Evolutionary conservation across 2,888 invertebrate genomes (phyloP).

Genomic region (Mesochorus sp.): DNA sequence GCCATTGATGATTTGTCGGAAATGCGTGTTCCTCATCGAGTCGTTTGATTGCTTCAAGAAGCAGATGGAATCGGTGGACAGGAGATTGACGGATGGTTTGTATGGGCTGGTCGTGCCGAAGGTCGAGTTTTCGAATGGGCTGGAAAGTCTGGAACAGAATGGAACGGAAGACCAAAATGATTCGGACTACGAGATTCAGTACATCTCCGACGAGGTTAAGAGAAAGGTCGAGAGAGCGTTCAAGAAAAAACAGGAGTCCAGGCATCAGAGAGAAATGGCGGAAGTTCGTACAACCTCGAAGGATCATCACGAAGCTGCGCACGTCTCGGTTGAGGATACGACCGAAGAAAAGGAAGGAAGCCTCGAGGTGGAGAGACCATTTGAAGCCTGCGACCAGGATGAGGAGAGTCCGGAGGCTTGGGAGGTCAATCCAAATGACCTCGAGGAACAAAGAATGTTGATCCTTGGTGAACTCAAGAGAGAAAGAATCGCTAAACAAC

Average conservation of each 20-base stretch:
- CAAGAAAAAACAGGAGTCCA: slow-evolving; percentile 41
- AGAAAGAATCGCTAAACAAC: too few relatives aligned
- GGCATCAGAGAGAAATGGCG: slow-evolving; percentile 8
- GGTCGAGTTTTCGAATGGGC: neutral
- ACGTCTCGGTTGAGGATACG: neutral
- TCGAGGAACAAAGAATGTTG: too few relatives aligned
- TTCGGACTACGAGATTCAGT: slow-evolving; percentile 65
- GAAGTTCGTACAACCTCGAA: neutral
- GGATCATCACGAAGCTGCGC: neutral
- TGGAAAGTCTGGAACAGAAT: too few relatives aligned
- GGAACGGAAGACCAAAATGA: slow-evolving; percentile 44
- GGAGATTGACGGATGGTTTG: slow-evolving; percentile 51
- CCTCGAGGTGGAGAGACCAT: neutral
- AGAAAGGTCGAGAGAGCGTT: slow-evolving; percentile 63
- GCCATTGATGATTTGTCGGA: slow-evolving; percentile 67
- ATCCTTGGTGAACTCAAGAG: too few relatives aligned
- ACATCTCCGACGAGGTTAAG: slow-evolving; percentile 67
- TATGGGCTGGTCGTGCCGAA: too few relatives aligned
- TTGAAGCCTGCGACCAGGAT: neutral
- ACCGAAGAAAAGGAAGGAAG: neutral
- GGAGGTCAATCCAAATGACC: too few relatives aligned
- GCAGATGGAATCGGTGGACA: slow-evolving; percentile 64
- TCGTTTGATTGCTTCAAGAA: slow-evolving; percentile 66
- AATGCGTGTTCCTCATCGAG: slow-evolving; percentile 67
- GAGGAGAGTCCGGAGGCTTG: too few relatives aligned